These are phyloP conservation scores for Tenthredo amoena DNA, from an alignment of 2,888 invertebrate genomes.

Conservation along the genomic window DNA sequence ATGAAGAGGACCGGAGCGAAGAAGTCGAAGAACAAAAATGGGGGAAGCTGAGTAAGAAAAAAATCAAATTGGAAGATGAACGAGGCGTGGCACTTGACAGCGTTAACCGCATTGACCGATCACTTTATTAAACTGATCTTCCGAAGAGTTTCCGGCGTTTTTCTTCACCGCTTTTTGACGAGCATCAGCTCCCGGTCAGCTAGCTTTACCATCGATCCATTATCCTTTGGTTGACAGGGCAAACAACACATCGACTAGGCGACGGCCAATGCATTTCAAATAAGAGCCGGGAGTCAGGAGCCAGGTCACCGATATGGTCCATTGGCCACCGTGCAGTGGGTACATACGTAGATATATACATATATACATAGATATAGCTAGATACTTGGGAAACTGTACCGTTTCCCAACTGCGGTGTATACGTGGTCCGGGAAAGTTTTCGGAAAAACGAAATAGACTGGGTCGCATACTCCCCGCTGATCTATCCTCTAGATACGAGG, in stretches of 20 bases:
- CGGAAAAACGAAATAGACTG: background rate
- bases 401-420: background rate
- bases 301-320: background rate
- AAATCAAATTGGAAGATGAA: background rate
- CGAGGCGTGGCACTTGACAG: constrained; percentile 55
- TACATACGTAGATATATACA: background rate
- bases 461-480: background rate
- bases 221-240: constrained; percentile 72
- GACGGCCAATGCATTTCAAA: constrained; percentile 75
- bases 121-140: constrained; percentile 68
- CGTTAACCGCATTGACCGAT: constrained; percentile 70
- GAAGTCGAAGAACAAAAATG: background rate
- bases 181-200: constrained; percentile 58
- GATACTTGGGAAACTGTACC: background rate
- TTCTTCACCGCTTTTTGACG: constrained; percentile 55
- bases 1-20: background rate
- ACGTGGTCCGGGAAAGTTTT: background rate
- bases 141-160: constrained; percentile 60
- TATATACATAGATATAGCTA: background rate
- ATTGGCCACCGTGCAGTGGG: constrained; percentile 9
- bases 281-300: constrained; percentile 52
- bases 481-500: background rate
- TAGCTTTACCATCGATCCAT: constrained; percentile 68
- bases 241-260: constrained; percentile 68
- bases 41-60: background rate